Percentiles rank a stretch among this genome's conserved stretches.
These are phyloP conservation scores for Protobothrops mucrosquamatus DNA, from an alignment of 2,113 vertebrate genomes.

Conservation along the genomic window DNA sequence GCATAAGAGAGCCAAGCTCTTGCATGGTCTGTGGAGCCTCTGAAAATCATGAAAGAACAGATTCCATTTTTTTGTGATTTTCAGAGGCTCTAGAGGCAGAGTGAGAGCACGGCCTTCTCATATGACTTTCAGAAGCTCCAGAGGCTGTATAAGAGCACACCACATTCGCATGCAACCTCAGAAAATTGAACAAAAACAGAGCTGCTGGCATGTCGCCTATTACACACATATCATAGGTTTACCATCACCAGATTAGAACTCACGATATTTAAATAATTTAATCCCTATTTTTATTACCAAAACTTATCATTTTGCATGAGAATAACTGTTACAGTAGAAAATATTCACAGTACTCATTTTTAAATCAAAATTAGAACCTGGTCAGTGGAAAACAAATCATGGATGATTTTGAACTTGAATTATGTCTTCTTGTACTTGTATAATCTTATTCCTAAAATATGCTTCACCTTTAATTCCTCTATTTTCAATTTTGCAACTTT, in stretches of 20 bases:
- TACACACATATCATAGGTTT: too few species aligned
- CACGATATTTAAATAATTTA: not conserved
- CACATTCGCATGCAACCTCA: too few species aligned
- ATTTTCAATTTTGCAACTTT: not conserved
- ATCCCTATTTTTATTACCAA: not conserved
- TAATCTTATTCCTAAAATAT: not conserved
- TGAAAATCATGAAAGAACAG: too few species aligned
- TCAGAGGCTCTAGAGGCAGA: too few species aligned
- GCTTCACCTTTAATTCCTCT: not conserved
- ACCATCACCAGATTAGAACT: not conserved
- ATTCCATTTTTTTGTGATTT: too few species aligned
- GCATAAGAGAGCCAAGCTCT: not conserved
- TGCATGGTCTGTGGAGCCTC: not conserved
- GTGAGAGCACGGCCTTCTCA: too few species aligned
- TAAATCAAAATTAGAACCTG: constrained; percentile 16
- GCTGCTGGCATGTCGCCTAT: too few species aligned
- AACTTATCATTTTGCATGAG: not conserved
- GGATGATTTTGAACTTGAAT: not conserved
- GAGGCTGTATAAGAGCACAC: too few species aligned
- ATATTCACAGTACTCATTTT: not conserved
- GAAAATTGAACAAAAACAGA: too few species aligned
- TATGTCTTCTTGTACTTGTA: not conserved
- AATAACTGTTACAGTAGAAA: not conserved
- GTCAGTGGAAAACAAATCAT: not conserved
- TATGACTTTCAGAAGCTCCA: too few species aligned